Percentiles rank a stretch among this genome's conserved stretches.
Evolutionary conservation across 2,888 invertebrate genomes (phyloP).

Genomic region (Trypoxylon attenuatum): DNA sequence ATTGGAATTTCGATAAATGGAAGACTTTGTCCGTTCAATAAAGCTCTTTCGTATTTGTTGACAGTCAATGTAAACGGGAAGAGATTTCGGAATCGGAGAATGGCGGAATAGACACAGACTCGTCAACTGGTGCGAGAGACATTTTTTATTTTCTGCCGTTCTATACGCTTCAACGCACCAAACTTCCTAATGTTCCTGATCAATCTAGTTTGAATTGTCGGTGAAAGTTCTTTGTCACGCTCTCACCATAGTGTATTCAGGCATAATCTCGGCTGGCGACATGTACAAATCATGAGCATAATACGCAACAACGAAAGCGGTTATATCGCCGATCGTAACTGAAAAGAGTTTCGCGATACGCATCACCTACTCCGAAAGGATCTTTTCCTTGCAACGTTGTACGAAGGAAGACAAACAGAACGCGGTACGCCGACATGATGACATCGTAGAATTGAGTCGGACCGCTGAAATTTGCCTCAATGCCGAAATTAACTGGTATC

Average conservation of each 20-base stretch:
- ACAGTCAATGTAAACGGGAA: too few species aligned
- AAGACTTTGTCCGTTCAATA: neutral
- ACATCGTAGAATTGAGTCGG: slow-evolving; percentile 74
- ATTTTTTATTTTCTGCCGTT: neutral
- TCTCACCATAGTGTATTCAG: slow-evolving; percentile 42
- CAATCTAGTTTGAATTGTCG: neutral
- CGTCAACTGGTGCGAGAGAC: too few species aligned
- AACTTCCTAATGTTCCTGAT: neutral
- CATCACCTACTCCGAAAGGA: neutral
- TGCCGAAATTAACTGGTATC: slow-evolving; percentile 2
- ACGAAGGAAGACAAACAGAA: slow-evolving; percentile 41
- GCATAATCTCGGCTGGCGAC: slow-evolving; percentile 47
- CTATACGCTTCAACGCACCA: neutral
- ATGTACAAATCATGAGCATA: slow-evolving; percentile 40
- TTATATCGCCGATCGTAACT: neutral
- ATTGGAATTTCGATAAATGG: slow-evolving; percentile 72
- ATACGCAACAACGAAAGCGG: slow-evolving; percentile 12
- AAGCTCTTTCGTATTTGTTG: neutral
- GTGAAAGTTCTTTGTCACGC: slow-evolving; percentile 57
- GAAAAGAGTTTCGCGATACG: neutral
- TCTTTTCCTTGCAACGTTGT: slow-evolving; percentile 1
- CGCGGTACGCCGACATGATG: slow-evolving; percentile 73
- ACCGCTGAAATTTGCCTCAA: slow-evolving; percentile 47
- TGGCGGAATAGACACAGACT: too few species aligned
- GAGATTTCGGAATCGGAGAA: too few species aligned